Evolutionary conservation across 2,888 invertebrate species (phyloP).

Genomic region (Prostheceraeus crozeri): DNA sequence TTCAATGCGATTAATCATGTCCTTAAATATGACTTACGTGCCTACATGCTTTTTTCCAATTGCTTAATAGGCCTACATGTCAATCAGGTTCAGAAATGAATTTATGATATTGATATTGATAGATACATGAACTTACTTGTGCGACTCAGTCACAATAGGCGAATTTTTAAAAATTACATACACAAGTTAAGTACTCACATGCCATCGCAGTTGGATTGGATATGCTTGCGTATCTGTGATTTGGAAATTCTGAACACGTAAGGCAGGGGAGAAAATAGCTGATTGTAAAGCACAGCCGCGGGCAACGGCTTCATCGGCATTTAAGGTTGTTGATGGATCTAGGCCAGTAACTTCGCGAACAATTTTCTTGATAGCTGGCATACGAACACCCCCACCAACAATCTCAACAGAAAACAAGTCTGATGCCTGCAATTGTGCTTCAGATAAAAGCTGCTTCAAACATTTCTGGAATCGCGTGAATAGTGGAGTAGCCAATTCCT

Average conservation of each 20-base stretch:
- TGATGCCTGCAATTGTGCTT: conserved; percentile 64
- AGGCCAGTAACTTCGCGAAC: conserved; percentile 76
- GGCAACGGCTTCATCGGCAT: conserved; percentile 87
- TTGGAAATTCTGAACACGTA: conserved; percentile 87
- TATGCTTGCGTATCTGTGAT: conserved; percentile 83
- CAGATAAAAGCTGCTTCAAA: conserved; percentile 30
- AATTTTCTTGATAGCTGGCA: conserved; percentile 80
- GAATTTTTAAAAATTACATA: no score
- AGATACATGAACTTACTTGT: no score
- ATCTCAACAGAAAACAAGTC: conserved; percentile 91
- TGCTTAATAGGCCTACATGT: no score
- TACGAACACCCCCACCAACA: conserved; percentile 86
- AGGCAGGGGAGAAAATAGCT: conserved; percentile 92
- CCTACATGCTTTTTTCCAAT: no score
- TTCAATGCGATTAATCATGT: no score
- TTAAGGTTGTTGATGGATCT: conserved; percentile 82
- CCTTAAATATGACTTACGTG: no score
- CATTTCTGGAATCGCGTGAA: conserved; percentile 31
- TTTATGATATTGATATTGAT: no score
- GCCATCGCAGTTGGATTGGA: conserved; percentile 64
- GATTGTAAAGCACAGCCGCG: conserved; percentile 87
- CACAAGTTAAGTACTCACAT: no score
- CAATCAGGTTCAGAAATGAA: no score
- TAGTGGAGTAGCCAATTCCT: conserved; percentile 31
- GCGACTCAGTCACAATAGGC: no score